Base-by-base conservation (phyloP, 2,888 invertebrate genomes). In the Rotaria socialis region DNA sequence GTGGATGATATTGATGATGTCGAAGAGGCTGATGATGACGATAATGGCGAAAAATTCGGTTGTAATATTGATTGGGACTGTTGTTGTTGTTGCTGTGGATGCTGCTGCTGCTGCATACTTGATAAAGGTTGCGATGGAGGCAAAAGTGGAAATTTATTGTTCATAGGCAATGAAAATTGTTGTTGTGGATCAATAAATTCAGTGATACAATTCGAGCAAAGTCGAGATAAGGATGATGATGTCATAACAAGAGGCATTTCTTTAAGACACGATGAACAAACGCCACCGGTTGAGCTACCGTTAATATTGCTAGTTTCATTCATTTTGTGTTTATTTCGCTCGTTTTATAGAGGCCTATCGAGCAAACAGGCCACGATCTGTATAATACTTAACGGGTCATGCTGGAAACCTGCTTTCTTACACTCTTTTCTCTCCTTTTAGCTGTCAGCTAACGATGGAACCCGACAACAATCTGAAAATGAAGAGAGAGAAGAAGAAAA, bases 1-100 rank as follows among this genome's bases (percentile, higher is more conserved):
- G 86, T 52, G 0, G 86, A 86, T 16, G 86, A 86, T 11, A 84
- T 67, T 11, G 86, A 86, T 22, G 86, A 86, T 24, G 84, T 67
- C 19, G 86, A 86, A 50, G 85, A 85, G 5, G 85, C 35, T 27
- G 60, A 43, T 24, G 86, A 86, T 24, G 84, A 84, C 41, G 84
- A 84, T 10, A 86, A 56, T 24, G 84, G 84, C n/a, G 86, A 67
- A 22, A 55, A 84, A 60, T 84, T 52, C 52, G 84, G 52, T 50
- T 84, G 50, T 35, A 67, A 35, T 67, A 19, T 35, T 11, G 67
- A 67, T 35, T 67, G 67, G 16, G 67, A 35, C 16, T 67, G 67
- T 19, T 67, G 56, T 24, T 56, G 56, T 24, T 56, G 56, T 22
- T 55, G 55, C 6, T 55, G 60, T 27, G 27, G 60, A 14, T 67